Evolutionary conservation across 1,140 invertebrate genomes (phyloP), one percentile per base, ranked within the genome.

Genomic region (Vanessa atalanta): DNA sequence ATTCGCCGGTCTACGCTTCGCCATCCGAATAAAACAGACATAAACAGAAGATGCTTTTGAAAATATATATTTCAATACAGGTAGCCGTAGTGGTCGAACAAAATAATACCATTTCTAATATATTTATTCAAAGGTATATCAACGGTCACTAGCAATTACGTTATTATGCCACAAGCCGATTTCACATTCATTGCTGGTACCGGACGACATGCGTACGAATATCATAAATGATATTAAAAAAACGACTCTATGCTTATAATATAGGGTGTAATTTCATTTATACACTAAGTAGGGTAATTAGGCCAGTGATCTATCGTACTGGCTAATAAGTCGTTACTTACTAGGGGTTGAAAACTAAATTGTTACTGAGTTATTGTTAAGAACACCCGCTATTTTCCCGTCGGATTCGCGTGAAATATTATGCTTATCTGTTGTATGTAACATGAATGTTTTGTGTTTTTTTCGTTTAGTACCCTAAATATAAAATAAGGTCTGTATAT

Each of bases 291-390:
- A 70, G 57, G 48, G 66, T 63, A 72, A 77, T 77, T 73, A 70
- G 51, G 23, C 50, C 47, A 57, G 60, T 76, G 75, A 73, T 72
- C 65, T 76, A 76, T 76, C 23, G 75, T 51, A 69, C 48, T 55
- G 50, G 43, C 37, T 76, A 73, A 76, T 72, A 73, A 68, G 71
- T 73, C 47, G 53, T 73, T 73, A 73, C 66, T 73, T 66, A 73
- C 48, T 72, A 69, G 65, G 75, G 75, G 75, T 73, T 77, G 75
- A 77, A 73, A 77, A 64, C 71, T 77, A 70, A 73, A 65, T 67
- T 70, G 61, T 70, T 70, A 14, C 16, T 72, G 60, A 65, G 16
- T 73, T 73, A 73, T 50, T 37, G 26, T 31, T 65, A 23, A 50
- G 47, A 13, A 51, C 60, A 73, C 61, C 70, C 73, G 75, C 23